Conservation (phyloP, 1,140 invertebrate species). For the Eriosoma lanigerum region DNA sequence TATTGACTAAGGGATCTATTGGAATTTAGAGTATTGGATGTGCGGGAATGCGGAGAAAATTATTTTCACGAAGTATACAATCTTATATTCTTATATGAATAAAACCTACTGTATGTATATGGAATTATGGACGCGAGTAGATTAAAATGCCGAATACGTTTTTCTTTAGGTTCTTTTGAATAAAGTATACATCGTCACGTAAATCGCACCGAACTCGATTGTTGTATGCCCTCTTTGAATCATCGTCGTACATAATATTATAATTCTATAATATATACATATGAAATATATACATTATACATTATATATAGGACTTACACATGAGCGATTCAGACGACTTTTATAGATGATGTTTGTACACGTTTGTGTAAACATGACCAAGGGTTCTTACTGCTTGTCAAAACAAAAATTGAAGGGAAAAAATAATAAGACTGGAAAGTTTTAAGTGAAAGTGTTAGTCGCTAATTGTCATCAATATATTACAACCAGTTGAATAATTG, state of each 20-base stretch:
- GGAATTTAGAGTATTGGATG: neutral
- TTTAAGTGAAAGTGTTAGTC: neutral
- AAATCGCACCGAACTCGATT: neutral
- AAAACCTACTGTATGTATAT: neutral
- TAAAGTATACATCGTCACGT: neutral
- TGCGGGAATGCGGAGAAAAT: neutral
- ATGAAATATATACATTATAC: neutral
- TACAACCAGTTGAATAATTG: neutral
- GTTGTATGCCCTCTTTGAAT: neutral
- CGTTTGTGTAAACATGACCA: neutral
- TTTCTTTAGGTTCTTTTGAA: neutral
- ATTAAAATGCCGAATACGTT: neutral
- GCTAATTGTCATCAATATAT: neutral
- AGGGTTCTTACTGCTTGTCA: too few species aligned
- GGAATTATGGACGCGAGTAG: neutral
- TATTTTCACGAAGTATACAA: conserved; percentile 1
- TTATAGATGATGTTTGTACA: neutral
- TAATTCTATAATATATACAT: too few species aligned
- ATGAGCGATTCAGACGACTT: neutral
- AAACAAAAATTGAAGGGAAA: neutral
- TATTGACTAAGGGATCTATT: too few species aligned
- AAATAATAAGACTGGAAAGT: neutral
- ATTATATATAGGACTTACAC: neutral
- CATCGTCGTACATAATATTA: neutral
- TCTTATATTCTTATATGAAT: neutral